Evolutionary conservation across 2,888 invertebrate species (phyloP).

Genomic region (Osmoderma eremita): DNA sequence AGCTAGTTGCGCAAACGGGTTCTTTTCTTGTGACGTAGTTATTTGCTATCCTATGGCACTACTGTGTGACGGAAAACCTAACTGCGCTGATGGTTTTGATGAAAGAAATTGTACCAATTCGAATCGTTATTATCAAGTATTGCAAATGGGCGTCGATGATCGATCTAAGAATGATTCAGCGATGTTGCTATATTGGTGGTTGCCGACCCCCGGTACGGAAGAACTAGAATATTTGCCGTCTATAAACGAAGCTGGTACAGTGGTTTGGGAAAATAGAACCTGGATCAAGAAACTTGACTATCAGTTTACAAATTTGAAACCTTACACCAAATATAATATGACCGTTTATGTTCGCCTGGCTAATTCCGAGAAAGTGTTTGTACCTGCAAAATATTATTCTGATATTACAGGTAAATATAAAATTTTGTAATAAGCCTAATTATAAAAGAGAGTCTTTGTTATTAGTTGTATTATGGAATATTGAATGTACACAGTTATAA

Average conservation of each 20-base stretch:
- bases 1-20: slow-evolving; percentile 65
- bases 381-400: slow-evolving; percentile 70
- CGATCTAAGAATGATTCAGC: slow-evolving; percentile 72
- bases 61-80: slow-evolving; percentile 74
- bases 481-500: too few relatives aligned
- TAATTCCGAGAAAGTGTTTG: slow-evolving; percentile 67
- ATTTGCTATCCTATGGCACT: slow-evolving; percentile 70
- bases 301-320: slow-evolving; percentile 72
- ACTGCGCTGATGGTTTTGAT: slow-evolving; percentile 81
- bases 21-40: slow-evolving; percentile 70
- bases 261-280: slow-evolving; percentile 70
- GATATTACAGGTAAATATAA: slow-evolving; percentile 33
- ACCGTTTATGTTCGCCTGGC: slow-evolving; percentile 78
- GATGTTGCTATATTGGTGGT: slow-evolving; percentile 73
- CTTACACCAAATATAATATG: slow-evolving; percentile 81
- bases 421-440: background rate
- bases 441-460: too few relatives aligned
- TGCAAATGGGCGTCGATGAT: slow-evolving; percentile 74
- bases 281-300: slow-evolving; percentile 73
- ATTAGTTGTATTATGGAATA: background rate
- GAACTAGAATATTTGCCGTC: slow-evolving; percentile 76
- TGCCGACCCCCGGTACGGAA: slow-evolving; percentile 62
- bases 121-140: slow-evolving; percentile 60
- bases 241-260: slow-evolving; percentile 66
- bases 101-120: slow-evolving; percentile 72